Conservation (phyloP, 2,113 vertebrate species). For the Silurus meridionalis region DNA sequence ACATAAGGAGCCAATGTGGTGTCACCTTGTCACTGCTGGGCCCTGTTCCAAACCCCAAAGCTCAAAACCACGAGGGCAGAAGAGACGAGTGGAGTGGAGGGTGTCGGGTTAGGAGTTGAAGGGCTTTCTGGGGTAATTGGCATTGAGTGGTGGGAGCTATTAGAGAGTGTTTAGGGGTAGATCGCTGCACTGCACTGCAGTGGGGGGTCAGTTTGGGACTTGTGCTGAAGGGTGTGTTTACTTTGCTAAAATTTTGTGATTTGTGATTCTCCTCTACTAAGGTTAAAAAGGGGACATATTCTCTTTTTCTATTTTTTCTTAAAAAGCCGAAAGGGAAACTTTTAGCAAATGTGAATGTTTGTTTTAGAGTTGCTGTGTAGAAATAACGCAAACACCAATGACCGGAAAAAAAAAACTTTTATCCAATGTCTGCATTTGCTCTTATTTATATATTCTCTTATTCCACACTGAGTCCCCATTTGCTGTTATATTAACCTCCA, state of each 20-base stretch:
- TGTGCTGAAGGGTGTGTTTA: conserved; percentile 25
- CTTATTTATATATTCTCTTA: too few species aligned
- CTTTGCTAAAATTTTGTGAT: conserved; percentile 24
- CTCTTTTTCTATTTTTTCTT: background rate
- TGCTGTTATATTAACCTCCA: too few species aligned
- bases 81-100: background rate
- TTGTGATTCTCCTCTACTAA: conserved; percentile 30
- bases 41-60: conserved; percentile 47
- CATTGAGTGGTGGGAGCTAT: conserved; percentile 41
- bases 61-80: conserved; percentile 25
- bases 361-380: conserved; percentile 10
- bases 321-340: conserved; percentile 29
- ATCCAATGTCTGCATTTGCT: background rate
- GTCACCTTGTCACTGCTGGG: conserved; percentile 57
- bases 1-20: conserved; percentile 51
- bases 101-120: conserved; percentile 31
- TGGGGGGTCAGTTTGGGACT: conserved; percentile 13
- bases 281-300: conserved; percentile 3
- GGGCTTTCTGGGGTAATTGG: conserved; percentile 34
- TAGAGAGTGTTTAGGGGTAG: conserved; percentile 43
- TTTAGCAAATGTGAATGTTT: background rate
- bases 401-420: background rate
- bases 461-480: too few species aligned
- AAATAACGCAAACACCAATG: conserved; percentile 5
- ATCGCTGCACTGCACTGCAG: background rate